These are phyloP conservation scores for Colinus virginianus DNA, from an alignment of 2,113 vertebrate genomes.

Conservation along the genomic window DNA sequence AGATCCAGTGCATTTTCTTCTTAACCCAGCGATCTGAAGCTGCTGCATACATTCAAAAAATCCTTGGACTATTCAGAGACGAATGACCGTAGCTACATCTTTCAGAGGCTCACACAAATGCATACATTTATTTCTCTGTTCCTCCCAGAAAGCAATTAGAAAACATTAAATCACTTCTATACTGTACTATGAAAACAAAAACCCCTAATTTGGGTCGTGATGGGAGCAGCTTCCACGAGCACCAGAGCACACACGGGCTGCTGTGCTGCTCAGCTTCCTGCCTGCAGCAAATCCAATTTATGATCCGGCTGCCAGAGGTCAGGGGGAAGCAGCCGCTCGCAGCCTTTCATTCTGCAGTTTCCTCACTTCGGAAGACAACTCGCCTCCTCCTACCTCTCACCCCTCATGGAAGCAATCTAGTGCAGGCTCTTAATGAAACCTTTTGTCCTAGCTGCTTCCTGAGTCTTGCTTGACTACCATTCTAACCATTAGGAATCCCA, in stretches of 20 bases:
- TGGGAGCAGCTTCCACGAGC: neutral
- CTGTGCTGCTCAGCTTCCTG: neutral
- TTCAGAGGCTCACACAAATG: conserved; percentile 49
- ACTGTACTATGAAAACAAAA: conserved; percentile 36
- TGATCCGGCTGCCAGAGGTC: neutral
- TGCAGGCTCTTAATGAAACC: neutral
- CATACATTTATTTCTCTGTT: neutral
- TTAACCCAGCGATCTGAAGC: conserved; percentile 42
- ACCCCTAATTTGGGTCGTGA: conserved; percentile 28
- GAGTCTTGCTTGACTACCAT: neutral
- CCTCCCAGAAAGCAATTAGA: conserved; percentile 62
- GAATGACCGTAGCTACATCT: conserved; percentile 53
- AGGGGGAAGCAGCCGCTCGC: neutral
- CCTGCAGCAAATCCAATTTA: neutral
- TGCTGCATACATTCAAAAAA: conserved; percentile 26
- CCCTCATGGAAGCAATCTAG: neutral
- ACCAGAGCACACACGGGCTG: neutral
- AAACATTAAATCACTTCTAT: conserved; percentile 65
- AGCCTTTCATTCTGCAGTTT: neutral
- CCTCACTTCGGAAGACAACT: neutral
- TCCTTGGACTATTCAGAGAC: neutral
- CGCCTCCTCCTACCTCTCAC: rapidly evolving
- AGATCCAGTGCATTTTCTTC: conserved; percentile 46
- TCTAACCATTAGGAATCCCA: neutral
- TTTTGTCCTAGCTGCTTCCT: neutral